phyloP scores from a whole-genome alignment of 1,140 invertebrate genomes.

The Chymomyza costata region DNA sequence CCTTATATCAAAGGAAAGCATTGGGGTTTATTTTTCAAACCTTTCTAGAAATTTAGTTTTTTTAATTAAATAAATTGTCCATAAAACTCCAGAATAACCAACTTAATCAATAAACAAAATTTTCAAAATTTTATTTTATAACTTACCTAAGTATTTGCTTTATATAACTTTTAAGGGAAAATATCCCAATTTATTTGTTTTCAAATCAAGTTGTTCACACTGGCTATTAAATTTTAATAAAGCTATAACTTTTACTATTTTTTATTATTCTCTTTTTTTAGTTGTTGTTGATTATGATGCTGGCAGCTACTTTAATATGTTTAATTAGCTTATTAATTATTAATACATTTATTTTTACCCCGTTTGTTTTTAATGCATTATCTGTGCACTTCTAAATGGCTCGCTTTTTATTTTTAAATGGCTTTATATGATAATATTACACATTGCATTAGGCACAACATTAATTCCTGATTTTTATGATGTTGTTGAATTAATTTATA shows the following conservation, averaged over 20 bases:
- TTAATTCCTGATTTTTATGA: constrained; percentile 51
- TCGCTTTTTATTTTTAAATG: constrained; percentile 11
- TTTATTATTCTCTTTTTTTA: constrained; percentile 3
- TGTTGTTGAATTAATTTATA: constrained; percentile 42
- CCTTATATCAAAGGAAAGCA: too few relatives aligned
- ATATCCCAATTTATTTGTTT: too few relatives aligned
- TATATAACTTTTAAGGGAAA: too few relatives aligned
- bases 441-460: constrained; percentile 60
- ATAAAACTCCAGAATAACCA: too few relatives aligned
- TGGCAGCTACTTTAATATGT: constrained; percentile 13
- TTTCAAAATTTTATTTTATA: too few relatives aligned
- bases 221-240: constrained; percentile 28
- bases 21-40: too few relatives aligned
- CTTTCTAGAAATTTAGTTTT: too few relatives aligned
- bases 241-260: constrained; percentile 17
- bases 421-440: constrained; percentile 36
- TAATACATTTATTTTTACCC: constrained; percentile 23
- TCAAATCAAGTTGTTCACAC: too few relatives aligned
- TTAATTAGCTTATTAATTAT: constrained; percentile 26
- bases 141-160: too few relatives aligned
- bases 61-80: too few relatives aligned
- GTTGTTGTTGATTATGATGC: neutral
- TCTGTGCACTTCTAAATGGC: too few relatives aligned
- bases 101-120: too few relatives aligned
- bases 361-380: constrained; percentile 8